phyloP scores from a whole-genome alignment of 2,888 invertebrate species.

The Cartodere bifasciata region DNA sequence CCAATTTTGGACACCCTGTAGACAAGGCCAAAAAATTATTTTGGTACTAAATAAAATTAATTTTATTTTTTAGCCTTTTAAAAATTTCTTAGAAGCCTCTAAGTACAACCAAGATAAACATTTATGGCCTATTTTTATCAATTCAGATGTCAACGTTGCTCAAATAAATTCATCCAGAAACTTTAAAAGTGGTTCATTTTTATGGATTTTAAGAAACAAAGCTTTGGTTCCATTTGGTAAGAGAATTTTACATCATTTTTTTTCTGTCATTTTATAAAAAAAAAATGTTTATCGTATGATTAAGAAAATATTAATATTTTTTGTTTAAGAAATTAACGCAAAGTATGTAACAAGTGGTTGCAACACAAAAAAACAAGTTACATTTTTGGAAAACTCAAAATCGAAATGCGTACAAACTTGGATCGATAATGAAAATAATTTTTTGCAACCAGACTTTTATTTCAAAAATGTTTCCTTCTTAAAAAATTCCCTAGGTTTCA shows the following conservation, averaged over 20 bases:
- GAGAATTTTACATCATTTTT: too few relatives aligned
- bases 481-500: constrained; percentile 3
- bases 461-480: constrained; percentile 24
- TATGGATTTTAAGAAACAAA: constrained; percentile 2
- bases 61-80: constrained; percentile 19
- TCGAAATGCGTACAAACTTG: constrained; percentile 31
- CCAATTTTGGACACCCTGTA: too few relatives aligned
- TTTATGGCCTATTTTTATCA: too few relatives aligned
- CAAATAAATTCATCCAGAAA: background rate
- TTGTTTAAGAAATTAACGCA: constrained; percentile 9
- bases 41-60: constrained; percentile 2
- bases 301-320: constrained; percentile 1
- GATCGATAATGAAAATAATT: constrained; percentile 25
- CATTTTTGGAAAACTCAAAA: constrained; percentile 35
- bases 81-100: constrained; percentile 16
- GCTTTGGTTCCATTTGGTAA: too few relatives aligned
- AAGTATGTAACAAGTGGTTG: constrained; percentile 20
- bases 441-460: constrained; percentile 29
- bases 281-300: too few relatives aligned
- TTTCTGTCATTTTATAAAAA: too few relatives aligned
- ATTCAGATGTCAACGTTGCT: too few relatives aligned
- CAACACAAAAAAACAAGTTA: constrained; percentile 29
- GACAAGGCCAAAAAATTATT: constrained; percentile 1
- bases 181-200: background rate
- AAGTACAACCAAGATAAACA: constrained; percentile 14